Base-by-base conservation (phyloP, 2,888 invertebrate genomes). In the Leptopterna dolabrata region DNA sequence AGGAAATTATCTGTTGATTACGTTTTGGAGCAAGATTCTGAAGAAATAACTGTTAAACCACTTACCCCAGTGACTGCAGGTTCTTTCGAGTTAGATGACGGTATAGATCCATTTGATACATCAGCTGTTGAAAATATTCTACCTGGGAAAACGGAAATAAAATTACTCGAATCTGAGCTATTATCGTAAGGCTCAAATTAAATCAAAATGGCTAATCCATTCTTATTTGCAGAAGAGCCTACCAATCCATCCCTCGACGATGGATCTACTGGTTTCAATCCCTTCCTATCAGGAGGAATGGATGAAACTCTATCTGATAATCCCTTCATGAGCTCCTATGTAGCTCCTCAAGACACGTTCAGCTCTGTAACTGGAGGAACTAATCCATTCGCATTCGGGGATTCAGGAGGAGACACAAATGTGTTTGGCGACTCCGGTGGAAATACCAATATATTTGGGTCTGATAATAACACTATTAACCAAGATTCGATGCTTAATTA, bases 101-200 rank as follows among this genome's bases (percentile, higher is more conserved):
- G 95, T 89, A 91, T 93, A 45, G 97, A 97, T 93, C 97, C 97
- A 0, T 97, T 97, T 90, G 97, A 97, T 91, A 97, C 97, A 0
- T 96, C 96, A 4, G 95, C 96, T 90, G 96, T 96, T 0, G 93
- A 93, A 80, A 94, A 95, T 90, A 93, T 96, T 71, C 94, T 94
- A 89, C 96, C 96, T 0, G 96, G 96, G 1, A 94, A 94, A 91
- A 94, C 96, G 0, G 96, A 97, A 92, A 91, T 97, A 0, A 96
- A 96, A 91, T 91, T 96, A 27, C 92, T 97, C 0, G 97, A 96
- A 91, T 95, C 95, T 81, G 96, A 97, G 91, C 93, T 97, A 90
- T 93, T 93, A 89, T 85, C 88, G 16, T 89, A 88, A 71, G 88
- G 76, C n/a, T n/a, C n/a, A n/a, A n/a, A n/a, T n/a, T n/a, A n/a